These are phyloP conservation scores for Cantharis rustica DNA, from an alignment of 2,888 invertebrate genomes.

Conservation along the genomic window DNA sequence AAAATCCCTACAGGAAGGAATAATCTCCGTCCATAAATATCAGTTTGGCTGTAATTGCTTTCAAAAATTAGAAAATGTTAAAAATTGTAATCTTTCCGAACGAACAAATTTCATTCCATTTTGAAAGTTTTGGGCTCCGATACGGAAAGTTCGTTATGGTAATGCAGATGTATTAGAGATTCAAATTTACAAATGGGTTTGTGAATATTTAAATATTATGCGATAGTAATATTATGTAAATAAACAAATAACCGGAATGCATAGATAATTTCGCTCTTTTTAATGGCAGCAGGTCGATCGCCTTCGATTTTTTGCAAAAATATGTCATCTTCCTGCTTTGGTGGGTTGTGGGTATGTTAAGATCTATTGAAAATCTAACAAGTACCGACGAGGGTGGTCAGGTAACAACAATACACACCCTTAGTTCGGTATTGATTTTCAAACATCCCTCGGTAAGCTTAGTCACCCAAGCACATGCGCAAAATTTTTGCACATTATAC, in stretches of 20 bases:
- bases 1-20: background rate
- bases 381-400: background rate
- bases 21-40: background rate
- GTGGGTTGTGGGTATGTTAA: background rate
- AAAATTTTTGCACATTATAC: constrained; percentile 4
- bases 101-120: background rate
- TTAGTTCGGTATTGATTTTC: constrained; percentile 26
- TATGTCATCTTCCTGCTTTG: background rate
- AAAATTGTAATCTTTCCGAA: background rate
- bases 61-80: background rate
- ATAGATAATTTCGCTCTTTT: background rate
- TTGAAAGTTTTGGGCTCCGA: background rate
- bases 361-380: background rate
- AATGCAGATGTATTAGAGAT: background rate
- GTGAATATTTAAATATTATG: background rate
- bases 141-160: background rate
- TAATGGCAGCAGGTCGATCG: background rate
- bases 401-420: constrained; percentile 19
- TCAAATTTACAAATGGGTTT: background rate
- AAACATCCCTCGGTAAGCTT: background rate
- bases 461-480: constrained; percentile 25
- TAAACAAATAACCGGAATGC: background rate
- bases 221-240: background rate
- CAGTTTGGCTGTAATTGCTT: background rate
- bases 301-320: background rate